phyloP scores from a whole-genome alignment of 2,113 vertebrate genomes.

The Ascaphus truei region DNA sequence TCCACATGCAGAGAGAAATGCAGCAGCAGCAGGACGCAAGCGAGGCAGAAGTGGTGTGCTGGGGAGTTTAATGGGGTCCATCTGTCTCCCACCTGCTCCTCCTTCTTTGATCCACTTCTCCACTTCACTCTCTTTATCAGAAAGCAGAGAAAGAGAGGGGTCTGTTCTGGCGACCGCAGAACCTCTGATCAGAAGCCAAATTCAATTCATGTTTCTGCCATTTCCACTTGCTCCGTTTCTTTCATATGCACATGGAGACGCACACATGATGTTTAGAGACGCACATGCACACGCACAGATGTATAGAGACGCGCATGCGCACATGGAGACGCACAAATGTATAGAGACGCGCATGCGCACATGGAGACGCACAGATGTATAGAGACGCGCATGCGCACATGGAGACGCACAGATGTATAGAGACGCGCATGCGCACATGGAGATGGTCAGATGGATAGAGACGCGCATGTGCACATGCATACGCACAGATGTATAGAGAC shows the following conservation, averaged over 20 bases:
- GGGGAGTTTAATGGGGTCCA: not conserved
- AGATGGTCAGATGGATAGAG: no score
- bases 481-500: no score
- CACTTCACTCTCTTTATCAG: not conserved
- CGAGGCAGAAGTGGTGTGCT: no score
- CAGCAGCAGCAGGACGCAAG: not conserved
- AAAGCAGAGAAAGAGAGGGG: not conserved
- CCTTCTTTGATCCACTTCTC: not conserved
- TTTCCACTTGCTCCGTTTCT: not conserved
- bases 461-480: no score
- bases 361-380: no score
- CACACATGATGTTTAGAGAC: not conserved
- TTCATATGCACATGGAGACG: not conserved
- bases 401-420: no score
- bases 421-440: no score
- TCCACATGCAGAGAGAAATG: not conserved
- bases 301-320: not conserved
- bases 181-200: slow-evolving; percentile 8
- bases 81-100: slow-evolving; percentile 24
- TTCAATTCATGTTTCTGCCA: not conserved
- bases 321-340: not conserved
- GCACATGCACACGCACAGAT: not conserved
- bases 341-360: no score
- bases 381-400: no score
- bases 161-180: not conserved